phyloP scores from a whole-genome alignment of 2,113 vertebrate genomes.

The Sorex fumeus region DNA sequence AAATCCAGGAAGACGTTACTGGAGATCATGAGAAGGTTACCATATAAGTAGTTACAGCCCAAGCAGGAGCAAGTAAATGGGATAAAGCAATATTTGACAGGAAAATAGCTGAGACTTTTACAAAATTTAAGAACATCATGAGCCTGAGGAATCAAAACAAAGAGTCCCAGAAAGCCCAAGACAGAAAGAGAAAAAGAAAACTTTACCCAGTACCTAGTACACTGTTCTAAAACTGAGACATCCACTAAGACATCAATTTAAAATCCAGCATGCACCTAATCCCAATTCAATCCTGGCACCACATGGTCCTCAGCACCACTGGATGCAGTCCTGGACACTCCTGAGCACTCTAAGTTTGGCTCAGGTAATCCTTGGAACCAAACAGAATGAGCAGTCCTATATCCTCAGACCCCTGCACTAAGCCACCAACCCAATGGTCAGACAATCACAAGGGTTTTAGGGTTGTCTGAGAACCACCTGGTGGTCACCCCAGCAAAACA shows the following conservation, averaged over 20 bases:
- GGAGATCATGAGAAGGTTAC: neutral
- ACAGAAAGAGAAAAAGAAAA: conserved; percentile 45
- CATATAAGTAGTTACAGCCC: conserved; percentile 31
- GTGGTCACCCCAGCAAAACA: neutral
- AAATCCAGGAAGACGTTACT: neutral
- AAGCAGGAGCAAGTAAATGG: neutral
- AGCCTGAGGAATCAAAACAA: neutral
- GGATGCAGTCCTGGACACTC: too few species aligned
- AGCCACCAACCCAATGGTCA: too few species aligned
- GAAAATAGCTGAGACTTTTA: neutral
- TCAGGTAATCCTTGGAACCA: too few species aligned
- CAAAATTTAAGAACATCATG: conserved; percentile 15
- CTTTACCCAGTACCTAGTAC: neutral
- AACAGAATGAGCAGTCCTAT: conserved; percentile 24
- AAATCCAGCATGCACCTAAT: too few species aligned
- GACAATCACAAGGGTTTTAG: neutral
- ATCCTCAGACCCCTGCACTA: neutral
- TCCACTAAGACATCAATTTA: too few species aligned
- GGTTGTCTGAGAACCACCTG: too few species aligned
- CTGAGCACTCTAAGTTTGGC: too few species aligned
- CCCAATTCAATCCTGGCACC: too few species aligned
- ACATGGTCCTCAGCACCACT: too few species aligned
- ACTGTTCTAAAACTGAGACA: conserved; percentile 12
- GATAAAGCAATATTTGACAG: conserved; percentile 29
- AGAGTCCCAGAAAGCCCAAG: conserved; percentile 8